Evolutionary conservation across 2,888 invertebrate species (phyloP).

Genomic region (Eucera pruinosa): DNA sequence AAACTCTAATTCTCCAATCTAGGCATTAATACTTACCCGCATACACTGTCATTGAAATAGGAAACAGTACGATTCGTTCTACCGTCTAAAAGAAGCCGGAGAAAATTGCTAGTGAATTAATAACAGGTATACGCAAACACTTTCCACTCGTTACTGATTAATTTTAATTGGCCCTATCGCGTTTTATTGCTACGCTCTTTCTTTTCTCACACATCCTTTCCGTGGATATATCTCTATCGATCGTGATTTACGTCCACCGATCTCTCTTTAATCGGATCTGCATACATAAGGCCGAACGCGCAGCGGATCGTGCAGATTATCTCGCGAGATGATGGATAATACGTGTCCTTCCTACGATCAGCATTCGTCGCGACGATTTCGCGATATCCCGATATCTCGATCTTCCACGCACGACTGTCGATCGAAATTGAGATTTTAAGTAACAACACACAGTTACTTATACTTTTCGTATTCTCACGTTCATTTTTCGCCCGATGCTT

Average conservation of each 20-base stretch:
- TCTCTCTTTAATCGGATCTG: slow-evolving; percentile 41
- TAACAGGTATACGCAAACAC: background rate
- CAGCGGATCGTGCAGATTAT: slow-evolving; percentile 25
- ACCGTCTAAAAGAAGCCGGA: background rate
- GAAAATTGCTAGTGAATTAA: slow-evolving; percentile 26
- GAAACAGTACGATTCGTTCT: background rate
- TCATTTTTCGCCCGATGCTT: too few species aligned
- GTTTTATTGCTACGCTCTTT: slow-evolving; percentile 21
- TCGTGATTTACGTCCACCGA: slow-evolving; percentile 47
- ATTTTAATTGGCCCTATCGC: slow-evolving; percentile 55
- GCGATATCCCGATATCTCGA: background rate
- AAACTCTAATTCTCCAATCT: too few species aligned
- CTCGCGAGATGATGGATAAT: slow-evolving; percentile 15
- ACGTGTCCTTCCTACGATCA: background rate
- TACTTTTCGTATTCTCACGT: too few species aligned
- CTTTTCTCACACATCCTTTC: slow-evolving; percentile 21
- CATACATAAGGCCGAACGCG: slow-evolving; percentile 29
- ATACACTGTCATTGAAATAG: slow-evolving; percentile 9
- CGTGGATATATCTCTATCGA: slow-evolving; percentile 49
- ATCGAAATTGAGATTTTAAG: slow-evolving; percentile 25
- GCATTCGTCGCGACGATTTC: background rate
- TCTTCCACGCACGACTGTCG: background rate
- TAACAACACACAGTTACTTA: too few species aligned
- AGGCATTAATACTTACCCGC: background rate
- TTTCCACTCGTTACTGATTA: slow-evolving; percentile 50